Evolutionary conservation across 1,140 invertebrate species (phyloP), one percentile per base, ranked within the genome.

Genomic region (Hermatobates lingyangjiaoensis): DNA sequence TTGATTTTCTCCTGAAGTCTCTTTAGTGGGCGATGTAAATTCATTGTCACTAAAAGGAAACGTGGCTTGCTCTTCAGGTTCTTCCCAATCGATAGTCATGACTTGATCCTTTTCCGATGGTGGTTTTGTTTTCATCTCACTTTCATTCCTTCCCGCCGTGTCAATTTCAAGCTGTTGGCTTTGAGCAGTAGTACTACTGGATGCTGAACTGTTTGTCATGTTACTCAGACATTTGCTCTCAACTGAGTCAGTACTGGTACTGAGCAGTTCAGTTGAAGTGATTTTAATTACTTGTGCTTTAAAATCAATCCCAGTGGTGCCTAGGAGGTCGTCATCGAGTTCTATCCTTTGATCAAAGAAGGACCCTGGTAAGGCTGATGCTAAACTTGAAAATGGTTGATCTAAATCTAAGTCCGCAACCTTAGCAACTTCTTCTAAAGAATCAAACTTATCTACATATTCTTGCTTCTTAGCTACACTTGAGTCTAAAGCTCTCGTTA

Each of bases 211-310:
- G n/a, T n/a, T n/a, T n/a, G n/a, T n/a, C n/a, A n/a, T n/a, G n/a
- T n/a, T n/a, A n/a, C n/a, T n/a, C n/a, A n/a, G n/a, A n/a, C n/a
- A 68, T 56, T 71, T 72, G 25, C 71, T 67, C 48, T 76, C 74
- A 56, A 76, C 63, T 58, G 73, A 75, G 56, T 76, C 74, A 14
- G 70, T 69, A 55, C 74, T 75, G n/a, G 63, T 62, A 24, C 64
- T 63, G 56, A 66, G 45, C 10, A 51, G 53, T 38, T 58, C 57
- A 15, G 42, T 45, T 27, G 21, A 12, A 30, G 48, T 50, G 25
- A 44, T 26, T 48, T 54, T 54, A 7, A 51, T 54, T 28, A 49
- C 56, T 30, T 49, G 46, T 24, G 55, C 61, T 59, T 63, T 64
- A 46, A 59, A 21, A 21, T 66, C 64, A 50, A 66, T 50, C 54